These are phyloP conservation scores for Kryptopterus vitreolus DNA, from an alignment of 2,797 vertebrate species.

Conservation along the genomic window DNA sequence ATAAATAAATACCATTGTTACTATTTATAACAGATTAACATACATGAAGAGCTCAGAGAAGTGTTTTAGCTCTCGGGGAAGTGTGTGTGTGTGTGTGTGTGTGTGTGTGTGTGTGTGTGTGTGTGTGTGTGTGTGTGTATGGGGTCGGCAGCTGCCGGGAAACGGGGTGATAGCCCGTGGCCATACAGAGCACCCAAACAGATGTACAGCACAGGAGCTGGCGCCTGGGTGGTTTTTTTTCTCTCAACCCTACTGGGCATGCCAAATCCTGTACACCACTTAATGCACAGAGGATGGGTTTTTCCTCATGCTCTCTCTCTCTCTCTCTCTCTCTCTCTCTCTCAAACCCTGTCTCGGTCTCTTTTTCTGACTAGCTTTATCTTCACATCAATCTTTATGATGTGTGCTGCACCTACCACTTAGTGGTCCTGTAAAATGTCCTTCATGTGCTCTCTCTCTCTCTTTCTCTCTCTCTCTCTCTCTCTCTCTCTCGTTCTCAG, in stretches of 20 bases:
- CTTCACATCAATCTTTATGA: slow-evolving; percentile 79
- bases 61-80: not conserved
- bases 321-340: slow-evolving; percentile 16
- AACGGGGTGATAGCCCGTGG: slow-evolving; percentile 42
- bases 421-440: slow-evolving; percentile 74
- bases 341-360: slow-evolving; percentile 12
- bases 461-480: slow-evolving; percentile 15
- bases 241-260: slow-evolving; percentile 64
- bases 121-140: too few species aligned
- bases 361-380: slow-evolving; percentile 48
- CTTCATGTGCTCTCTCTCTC: slow-evolving; percentile 60
- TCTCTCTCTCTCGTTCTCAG: slow-evolving; percentile 39
- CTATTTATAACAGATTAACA: not conserved
- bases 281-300: slow-evolving; percentile 50
- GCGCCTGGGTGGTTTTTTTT: slow-evolving; percentile 65
- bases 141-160: slow-evolving; percentile 16
- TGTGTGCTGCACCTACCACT: slow-evolving; percentile 76
- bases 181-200: slow-evolving; percentile 50
- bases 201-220: slow-evolving; percentile 68
- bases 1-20: not conserved
- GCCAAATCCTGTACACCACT: slow-evolving; percentile 68
- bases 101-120: too few species aligned
- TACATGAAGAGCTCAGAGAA: not conserved
- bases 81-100: not conserved
- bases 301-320: slow-evolving; percentile 36